Conservation (phyloP, 2,113 vertebrate genomes). For the Coracopsis vasa region DNA sequence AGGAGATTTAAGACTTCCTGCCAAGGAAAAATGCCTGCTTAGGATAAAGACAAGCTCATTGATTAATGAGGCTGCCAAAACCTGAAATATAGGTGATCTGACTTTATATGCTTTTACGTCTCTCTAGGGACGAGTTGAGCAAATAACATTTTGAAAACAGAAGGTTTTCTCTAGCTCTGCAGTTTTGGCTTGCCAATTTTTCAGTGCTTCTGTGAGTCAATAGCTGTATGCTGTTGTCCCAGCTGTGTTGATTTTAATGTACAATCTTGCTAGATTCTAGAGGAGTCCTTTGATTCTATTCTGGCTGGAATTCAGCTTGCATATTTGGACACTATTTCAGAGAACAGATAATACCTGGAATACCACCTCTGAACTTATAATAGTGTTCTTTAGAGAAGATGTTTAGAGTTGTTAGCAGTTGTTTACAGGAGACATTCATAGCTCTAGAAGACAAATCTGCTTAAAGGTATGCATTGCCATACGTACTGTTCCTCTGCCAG, state of each 20-base stretch:
- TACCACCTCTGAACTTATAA: not conserved
- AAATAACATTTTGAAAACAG: not conserved
- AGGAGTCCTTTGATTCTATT: not conserved
- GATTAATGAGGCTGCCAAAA: not conserved
- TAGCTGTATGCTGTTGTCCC: not conserved
- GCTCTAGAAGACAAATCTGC: not conserved
- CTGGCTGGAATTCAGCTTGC: not conserved
- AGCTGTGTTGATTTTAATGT: not conserved
- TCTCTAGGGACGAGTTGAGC: not conserved
- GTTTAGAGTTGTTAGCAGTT: not conserved
- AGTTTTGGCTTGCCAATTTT: not conserved
- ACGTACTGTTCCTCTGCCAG: not conserved
- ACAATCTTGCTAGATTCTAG: not conserved
- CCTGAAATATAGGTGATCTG: not conserved
- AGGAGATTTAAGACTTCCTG: not conserved
- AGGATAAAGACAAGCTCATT: not conserved
- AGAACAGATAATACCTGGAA: not conserved
- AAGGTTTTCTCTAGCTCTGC: not conserved
- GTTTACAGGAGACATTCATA: not conserved
- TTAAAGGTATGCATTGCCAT: not conserved
- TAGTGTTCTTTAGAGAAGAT: not conserved
- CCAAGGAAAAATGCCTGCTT: not conserved
- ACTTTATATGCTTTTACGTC: not conserved
- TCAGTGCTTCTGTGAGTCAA: not conserved
- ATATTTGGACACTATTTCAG: not conserved